Conservation (phyloP, 2,797 vertebrate species). For the Phoxinus dragarum region DNA sequence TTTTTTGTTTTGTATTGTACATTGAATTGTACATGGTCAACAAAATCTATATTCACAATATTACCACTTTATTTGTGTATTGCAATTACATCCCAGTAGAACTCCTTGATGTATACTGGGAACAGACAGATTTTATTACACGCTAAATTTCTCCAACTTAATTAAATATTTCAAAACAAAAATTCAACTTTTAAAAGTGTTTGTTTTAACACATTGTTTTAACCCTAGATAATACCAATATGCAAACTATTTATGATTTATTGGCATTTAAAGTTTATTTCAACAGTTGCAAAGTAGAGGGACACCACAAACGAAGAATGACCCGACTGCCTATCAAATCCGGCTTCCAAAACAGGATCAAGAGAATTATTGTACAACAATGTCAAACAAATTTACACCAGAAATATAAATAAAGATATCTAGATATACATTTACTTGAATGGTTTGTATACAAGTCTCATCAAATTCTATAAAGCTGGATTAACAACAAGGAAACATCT, state of each 20-base stretch:
- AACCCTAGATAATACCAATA: background rate
- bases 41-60: background rate
- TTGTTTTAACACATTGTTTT: background rate
- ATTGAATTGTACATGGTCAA: background rate
- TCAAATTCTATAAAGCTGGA: background rate
- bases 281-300: background rate
- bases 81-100: background rate
- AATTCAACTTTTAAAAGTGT: background rate
- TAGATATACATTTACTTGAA: background rate
- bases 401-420: background rate
- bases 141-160: background rate
- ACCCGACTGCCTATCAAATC: background rate
- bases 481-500: constrained; percentile 1
- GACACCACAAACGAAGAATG: background rate
- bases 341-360: background rate
- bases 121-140: background rate
- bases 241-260: background rate
- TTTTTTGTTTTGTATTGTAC: too few relatives aligned
- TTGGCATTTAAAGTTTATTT: background rate
- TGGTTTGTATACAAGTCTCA: background rate
- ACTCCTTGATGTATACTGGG: background rate
- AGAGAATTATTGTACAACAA: background rate
- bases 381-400: background rate
- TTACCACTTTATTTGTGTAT: background rate
- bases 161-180: background rate